Percentiles rank a stretch among this genome's conserved stretches.
Evolutionary conservation across 2,888 invertebrate species (phyloP).

Genomic region (Aphodius sticticus): DNA sequence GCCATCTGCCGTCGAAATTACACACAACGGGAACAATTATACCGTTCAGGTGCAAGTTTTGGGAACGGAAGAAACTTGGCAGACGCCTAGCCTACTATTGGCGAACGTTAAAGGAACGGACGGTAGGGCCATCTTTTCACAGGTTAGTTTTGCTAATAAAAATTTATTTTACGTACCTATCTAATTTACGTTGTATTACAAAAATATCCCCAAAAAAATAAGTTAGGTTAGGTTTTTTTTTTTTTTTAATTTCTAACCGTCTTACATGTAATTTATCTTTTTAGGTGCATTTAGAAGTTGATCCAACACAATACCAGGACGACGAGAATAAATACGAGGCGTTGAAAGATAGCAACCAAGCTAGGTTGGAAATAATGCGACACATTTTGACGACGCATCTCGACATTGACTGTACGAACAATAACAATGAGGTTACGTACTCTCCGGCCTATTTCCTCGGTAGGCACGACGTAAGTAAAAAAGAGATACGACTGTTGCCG

Average conservation of each 20-base stretch:
- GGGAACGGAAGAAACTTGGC: constrained; percentile 88
- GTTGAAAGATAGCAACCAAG: constrained; percentile 70
- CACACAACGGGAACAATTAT: constrained; percentile 67
- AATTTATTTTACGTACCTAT: too few species aligned
- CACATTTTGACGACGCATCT: constrained; percentile 78
- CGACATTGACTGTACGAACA: constrained; percentile 67
- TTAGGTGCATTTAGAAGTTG: constrained; percentile 83
- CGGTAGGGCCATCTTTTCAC: constrained; percentile 83
- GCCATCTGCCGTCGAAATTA: constrained; percentile 57
- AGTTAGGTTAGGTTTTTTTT: not conserved
- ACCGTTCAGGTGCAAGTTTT: constrained; percentile 79
- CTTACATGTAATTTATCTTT: constrained; percentile 8
- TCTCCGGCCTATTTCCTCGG: constrained; percentile 81
- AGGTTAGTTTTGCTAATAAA: constrained; percentile 60
- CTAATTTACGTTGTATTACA: too few species aligned
- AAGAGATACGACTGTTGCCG: too few species aligned
- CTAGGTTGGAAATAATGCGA: constrained; percentile 79
- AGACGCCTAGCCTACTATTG: constrained; percentile 81
- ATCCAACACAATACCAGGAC: constrained; percentile 72
- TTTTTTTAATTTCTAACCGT: too few species aligned
- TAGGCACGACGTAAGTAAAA: constrained; percentile 75
- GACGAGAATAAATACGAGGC: constrained; percentile 68
- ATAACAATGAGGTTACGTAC: constrained; percentile 58
- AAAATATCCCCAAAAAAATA: too few species aligned
- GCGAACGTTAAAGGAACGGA: constrained; percentile 70